phyloP scores from a whole-genome alignment of 2,888 invertebrate species.

The Caenorhabditis virilis region DNA sequence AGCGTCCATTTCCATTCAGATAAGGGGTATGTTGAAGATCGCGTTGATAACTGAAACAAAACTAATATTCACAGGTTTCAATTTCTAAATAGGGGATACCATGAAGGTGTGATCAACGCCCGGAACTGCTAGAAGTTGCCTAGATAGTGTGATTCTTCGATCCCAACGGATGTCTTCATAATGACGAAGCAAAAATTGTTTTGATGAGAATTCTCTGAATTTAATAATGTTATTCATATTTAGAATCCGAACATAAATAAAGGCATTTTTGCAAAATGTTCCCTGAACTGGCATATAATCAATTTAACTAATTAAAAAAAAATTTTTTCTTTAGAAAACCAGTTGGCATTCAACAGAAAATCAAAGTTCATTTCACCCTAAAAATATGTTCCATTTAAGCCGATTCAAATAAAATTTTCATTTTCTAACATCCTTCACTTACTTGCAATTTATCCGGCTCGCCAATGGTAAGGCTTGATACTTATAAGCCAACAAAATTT shows the following conservation, averaged over 20 bases:
- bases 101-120: slow-evolving; percentile 50
- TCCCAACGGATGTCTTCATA: slow-evolving; percentile 71
- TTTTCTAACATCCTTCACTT: too few relatives aligned
- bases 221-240: too few relatives aligned
- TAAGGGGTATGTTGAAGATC: slow-evolving; percentile 69
- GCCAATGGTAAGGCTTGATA: slow-evolving; percentile 70
- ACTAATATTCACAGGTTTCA: too few relatives aligned
- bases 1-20: slow-evolving; percentile 71
- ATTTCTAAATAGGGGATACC: slow-evolving; percentile 13
- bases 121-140: slow-evolving; percentile 33
- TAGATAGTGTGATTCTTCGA: slow-evolving; percentile 66
- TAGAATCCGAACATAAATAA: too few relatives aligned
- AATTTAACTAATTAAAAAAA: too few relatives aligned
- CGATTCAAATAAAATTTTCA: too few relatives aligned
- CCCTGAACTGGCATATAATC: too few relatives aligned
- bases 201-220: slow-evolving; percentile 66
- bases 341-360: too few relatives aligned
- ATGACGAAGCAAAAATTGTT: slow-evolving; percentile 69
- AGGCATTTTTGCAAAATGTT: too few relatives aligned
- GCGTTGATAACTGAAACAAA: slow-evolving; percentile 68
- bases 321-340: too few relatives aligned
- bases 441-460: slow-evolving; percentile 63
- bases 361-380: too few relatives aligned
- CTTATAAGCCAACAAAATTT: slow-evolving; percentile 70
- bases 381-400: too few relatives aligned